Base-by-base conservation (phyloP, 2,888 invertebrate genomes). In the Cephus runcator region DNA sequence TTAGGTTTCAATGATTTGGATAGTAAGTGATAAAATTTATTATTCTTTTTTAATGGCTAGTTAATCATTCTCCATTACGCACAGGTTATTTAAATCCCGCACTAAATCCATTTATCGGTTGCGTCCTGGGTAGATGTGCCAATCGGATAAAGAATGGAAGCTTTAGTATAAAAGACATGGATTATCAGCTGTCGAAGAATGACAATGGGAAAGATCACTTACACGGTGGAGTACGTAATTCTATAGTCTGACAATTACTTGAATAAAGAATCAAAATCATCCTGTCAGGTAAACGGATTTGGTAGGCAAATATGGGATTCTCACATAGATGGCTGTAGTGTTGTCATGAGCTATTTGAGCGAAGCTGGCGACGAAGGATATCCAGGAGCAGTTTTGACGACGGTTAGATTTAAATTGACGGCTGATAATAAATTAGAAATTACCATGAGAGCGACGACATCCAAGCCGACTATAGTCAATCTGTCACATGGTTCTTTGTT, bases 101-200 rank as follows among this genome's bases (percentile, higher is more conserved):
- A 31, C 73, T 85, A 73, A 96, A 96, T 88, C 96, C 95, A 0
- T 98, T 97, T 89, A 96, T 98, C 87, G 98, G 98, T 6, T 95
- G 96, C 0, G 94, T 97, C 0, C 93, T 98, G 79, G 98, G 98
- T 1, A 94, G 98, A 77, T 96, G 96, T 73, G 96, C 96, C 12
- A 98, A 98, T 92, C 93, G 95, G 75, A 95, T 97, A 81, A 94
- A 93, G 3, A 93, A 95, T 75, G 97, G 95, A 0, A 93, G 93
- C 77, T 95, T 97, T 89, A 91, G 90, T 4, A 93, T 98, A 3
- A 94, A 94, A 76, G 95, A 95, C 1, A 92, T 93, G 80, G 93
- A 93, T 77, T 96, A 96, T 88, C 92, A 95, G 86, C 92, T 98
- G 34, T 93, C 94, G 2, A 93, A 93, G 73, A 98, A 98, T 90